Evolutionary conservation across 2,113 vertebrate genomes (phyloP).

Genomic region (Tupaia tana): DNA sequence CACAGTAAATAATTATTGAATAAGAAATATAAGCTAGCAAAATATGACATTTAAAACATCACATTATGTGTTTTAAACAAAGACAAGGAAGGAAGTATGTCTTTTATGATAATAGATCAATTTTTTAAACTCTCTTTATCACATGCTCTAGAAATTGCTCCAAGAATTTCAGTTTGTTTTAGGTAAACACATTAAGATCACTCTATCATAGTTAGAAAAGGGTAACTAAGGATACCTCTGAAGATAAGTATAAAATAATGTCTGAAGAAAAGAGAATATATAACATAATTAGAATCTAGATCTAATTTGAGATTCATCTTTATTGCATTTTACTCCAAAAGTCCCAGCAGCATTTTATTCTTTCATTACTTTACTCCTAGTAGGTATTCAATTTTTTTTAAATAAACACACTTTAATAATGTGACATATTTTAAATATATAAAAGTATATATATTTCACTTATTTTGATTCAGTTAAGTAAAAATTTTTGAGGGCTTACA

Average conservation of each 20-base stretch:
- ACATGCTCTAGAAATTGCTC: not conserved
- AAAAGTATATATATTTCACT: too few species aligned
- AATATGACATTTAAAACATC: not conserved
- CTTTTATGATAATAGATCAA: not conserved
- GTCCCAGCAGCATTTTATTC: not conserved
- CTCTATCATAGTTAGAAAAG: not conserved
- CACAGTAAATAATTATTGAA: not conserved
- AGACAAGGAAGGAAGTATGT: not conserved
- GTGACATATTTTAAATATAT: not conserved
- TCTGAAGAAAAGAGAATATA: not conserved
- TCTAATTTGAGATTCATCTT: not conserved
- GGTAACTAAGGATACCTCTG: not conserved
- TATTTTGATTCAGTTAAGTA: too few species aligned
- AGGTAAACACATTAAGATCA: not conserved
- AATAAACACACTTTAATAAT: not conserved
- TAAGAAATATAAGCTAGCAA: not conserved
- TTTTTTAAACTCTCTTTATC: not conserved
- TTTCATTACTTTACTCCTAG: not conserved
- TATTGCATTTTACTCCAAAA: not conserved
- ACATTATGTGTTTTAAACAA: not conserved
- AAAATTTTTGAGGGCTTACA: too few species aligned
- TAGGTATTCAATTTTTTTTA: not conserved
- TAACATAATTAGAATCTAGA: not conserved
- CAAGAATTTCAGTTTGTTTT: not conserved
- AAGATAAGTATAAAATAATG: not conserved